Evolutionary conservation across 2,888 invertebrate species (phyloP), one percentile per base, ranked within the genome.

Genomic region (Aricia artaxerxes): DNA sequence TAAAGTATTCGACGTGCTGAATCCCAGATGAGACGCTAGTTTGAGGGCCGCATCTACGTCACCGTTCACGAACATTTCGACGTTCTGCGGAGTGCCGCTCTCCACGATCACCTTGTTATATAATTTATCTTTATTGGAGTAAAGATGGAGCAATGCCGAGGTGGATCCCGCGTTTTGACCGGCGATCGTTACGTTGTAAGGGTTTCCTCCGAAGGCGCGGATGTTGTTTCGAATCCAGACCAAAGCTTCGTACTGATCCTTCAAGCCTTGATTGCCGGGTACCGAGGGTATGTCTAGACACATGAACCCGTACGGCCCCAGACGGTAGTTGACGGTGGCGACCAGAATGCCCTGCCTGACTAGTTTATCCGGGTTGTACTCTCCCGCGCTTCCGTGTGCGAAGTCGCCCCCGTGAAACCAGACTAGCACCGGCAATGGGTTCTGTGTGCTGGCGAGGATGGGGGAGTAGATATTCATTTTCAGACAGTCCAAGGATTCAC

Each of bases 381-480:
- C 85, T 11, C 87, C 88, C 9, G 85, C 90, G 80, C 88, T 89
- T 16, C 94, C 94, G 2, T 80, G 81, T 5, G 80, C 83, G 53
- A 92, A 94, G 6, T 84, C 85, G 64, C 94, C 94, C 24, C 94
- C 94, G 72, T 94, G 93, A 72, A 94, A 88, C 92, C 92, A 94
- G 3, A 93, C 90, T 72, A 94, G 80, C 1, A 94, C 94, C 24
- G 94, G 93, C 57, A 93, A 81, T 4, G 92, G 93, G 80, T 88
- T 91, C 16, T 81, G 84, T 4, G 87, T 85, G 78, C 90, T 90
- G 1, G 94, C 93, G 79, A 83, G 81, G 60, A 85, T 87, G 5
- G 94, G 94, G 4, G 92, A 91, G 81, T 89, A 93, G 0, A 97
- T 95, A 85, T 97, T 97, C 6, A 97, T 85, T 80, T 95, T 95